Base-by-base conservation (phyloP, 2,113 vertebrate genomes). In the Boleophthalmus pectinirostris region DNA sequence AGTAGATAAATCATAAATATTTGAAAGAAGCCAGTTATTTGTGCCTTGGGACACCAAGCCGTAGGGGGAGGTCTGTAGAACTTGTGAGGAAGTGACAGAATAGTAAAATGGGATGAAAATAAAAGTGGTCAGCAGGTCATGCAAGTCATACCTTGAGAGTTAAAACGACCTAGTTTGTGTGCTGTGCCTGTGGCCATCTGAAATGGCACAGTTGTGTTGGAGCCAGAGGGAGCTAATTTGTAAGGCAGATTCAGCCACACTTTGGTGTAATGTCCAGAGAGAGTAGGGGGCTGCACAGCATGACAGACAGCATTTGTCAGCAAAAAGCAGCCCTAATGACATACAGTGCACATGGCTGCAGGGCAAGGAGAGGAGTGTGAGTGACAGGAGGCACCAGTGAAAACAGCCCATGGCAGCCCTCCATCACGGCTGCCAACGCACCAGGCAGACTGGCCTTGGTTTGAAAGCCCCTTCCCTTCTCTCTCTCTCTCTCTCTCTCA, bases 241-340 rank as follows among this genome's bases (percentile, higher is more conserved):
- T 90, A 90, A 91, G 84, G 89, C 91, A 92, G 89, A 91, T 91
- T 75, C 78, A 68, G 53, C 61, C 29, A 20, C 51, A 73, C 85
- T 87, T 80, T 84, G 75, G 79, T 79, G 74, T 73, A 29, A 51
- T 68, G 84, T 80, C 82, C 85, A 51, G 61, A 58, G 87, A 82
- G 82, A 68, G 84, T 76, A 80, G 75, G 70, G 79, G 83, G 79
- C 68, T 60, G 83, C 87, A 77, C 81, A 84, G 84, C 80, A 88
- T 24, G 86, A 75, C 84, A 82, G 81, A 73, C 70, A 86, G 81
- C 78, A 77, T 90, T 90, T 93, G 92, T 94, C 90, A 89, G 91
- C 90, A 91, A 87, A 92, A 92, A 92, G 92, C 89, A 88, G 85
- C 87, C 77, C 87, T 90, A 91, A 92, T 92, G 90, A 92, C 89